Evolutionary conservation across 2,888 invertebrate species (phyloP), one percentile per base, ranked within the genome.

Genomic region (Linnaemya vulpina): DNA sequence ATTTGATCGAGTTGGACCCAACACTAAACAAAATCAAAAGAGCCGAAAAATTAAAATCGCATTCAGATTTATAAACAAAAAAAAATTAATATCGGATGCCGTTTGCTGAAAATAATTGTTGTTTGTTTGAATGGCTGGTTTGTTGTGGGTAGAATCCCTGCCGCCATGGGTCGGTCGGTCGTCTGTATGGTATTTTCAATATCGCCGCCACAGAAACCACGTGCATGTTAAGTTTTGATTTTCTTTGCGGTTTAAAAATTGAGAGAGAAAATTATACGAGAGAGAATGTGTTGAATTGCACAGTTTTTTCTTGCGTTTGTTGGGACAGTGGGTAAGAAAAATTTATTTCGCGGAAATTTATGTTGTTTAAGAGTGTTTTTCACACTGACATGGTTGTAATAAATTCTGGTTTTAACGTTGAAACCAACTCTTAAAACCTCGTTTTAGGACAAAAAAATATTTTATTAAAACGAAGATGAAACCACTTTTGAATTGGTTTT

Each of bases 11-110:
- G n/a, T n/a, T n/a, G n/a, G n/a, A n/a, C n/a, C n/a, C n/a, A n/a
- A n/a, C 82, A 79, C 79, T 79, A 78, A 82, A 58, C 8, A 38
- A 76, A 65, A 49, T 70, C 51, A 68, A 79, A 79, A 55, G 63
- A 63, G 15, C 9, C 46, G 35, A 30, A 73, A 71, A 62, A 62
- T 25, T 10, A 58, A 63, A 35, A 11, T 13, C 1, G 62, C 70
- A 53, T 78, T 2, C 30, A 43, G 51, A 70, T 49, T 76, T 60
- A 51, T 40, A 58, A 83, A 75, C 35, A 74, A 30, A 13, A 40
- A 11, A 30, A n/a, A n/a, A n/a, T n/a, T 30, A 30, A 3, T 5
- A 3, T 30, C 11, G 11, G 40, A 3, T 40, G 40, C 40, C 40
- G 3, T 40, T 11, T 3, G 38, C 1, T 40, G 40, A 17, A 53